phyloP scores from a whole-genome alignment of 2,113 vertebrate genomes.

The Natator depressus region DNA sequence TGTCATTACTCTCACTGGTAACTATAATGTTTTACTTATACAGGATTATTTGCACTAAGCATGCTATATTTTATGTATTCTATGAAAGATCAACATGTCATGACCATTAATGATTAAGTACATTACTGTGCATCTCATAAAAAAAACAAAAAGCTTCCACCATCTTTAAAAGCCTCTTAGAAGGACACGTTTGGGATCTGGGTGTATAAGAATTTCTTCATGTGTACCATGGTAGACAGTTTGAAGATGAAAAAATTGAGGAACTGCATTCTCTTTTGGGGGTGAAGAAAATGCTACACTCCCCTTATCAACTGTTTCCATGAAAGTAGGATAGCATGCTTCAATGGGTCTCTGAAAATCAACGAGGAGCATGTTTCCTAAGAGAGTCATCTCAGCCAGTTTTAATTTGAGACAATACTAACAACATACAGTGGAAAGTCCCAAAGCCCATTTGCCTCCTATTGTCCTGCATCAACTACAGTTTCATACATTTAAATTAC shows the following conservation, averaged over 20 bases:
- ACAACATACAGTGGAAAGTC: neutral
- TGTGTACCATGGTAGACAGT: rapidly evolving
- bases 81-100: constrained; percentile 2
- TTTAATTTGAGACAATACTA: neutral
- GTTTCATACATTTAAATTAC: neutral
- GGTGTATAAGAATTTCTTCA: neutral
- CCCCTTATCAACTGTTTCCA: neutral
- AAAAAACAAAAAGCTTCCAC: neutral
- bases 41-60: constrained; percentile 5
- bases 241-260: neutral
- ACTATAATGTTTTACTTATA: constrained; percentile 4
- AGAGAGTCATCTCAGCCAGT: neutral
- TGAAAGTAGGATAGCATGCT: neutral
- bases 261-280: neutral
- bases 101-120: constrained; percentile 19
- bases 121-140: neutral
- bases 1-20: constrained; percentile 21
- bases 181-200: neutral
- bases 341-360: neutral
- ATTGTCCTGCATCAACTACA: neutral
- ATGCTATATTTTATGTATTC: neutral
- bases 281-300: neutral
- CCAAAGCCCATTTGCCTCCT: neutral
- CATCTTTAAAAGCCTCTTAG: neutral
- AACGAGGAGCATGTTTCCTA: neutral